Base-by-base conservation (phyloP, 1,140 invertebrate genomes). In the Zaprionus capensis region DNA sequence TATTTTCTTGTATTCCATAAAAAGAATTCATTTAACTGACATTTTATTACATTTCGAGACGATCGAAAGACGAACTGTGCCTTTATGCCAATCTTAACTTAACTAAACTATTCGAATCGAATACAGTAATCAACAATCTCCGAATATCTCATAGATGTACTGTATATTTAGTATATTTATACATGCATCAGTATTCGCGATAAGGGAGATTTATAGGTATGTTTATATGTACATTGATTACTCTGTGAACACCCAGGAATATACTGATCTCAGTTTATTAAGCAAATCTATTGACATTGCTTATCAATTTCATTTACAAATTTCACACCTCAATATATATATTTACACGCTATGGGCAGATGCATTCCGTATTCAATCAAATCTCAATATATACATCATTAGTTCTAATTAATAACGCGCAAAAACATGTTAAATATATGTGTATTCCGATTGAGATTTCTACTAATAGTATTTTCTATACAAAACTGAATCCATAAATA, bases 301-400 rank as follows among this genome's bases (percentile, higher is more conserved):
- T 87, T 88, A 87, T 88, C 70, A 83, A 79, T 87, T 87, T 71
- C 57, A 75, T 88, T 88, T 83, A 88, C 84, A 88, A 78, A 88
- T 78, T 78, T 78, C 64, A 76, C 84, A 75, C 67, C 67, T 57
- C 71, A 72, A 66, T 46, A 49, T 49, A 12, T 51, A 51, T 87
- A 87, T 87, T 83, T 87, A 87, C 84, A 87, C 81, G 84, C 63
- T 84, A 58, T 83, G 74, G 75, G 63, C 64, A 71, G 84, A 80
- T 87, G 80, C 73, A 66, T 38, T 83, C 58, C 64, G 41, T 80
- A 80, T 22, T 51, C 4, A 51, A 51, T 51, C 46, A 14, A 24
- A 14, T 51, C 46, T 51, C 46, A 51, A 24, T 51, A 20, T 51
- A 24, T 51, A 22, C 46, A 51, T 24, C 46, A 22, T 53, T 58